Conservation (phyloP, 2,797 vertebrate genomes). For the Podargus strigoides region DNA sequence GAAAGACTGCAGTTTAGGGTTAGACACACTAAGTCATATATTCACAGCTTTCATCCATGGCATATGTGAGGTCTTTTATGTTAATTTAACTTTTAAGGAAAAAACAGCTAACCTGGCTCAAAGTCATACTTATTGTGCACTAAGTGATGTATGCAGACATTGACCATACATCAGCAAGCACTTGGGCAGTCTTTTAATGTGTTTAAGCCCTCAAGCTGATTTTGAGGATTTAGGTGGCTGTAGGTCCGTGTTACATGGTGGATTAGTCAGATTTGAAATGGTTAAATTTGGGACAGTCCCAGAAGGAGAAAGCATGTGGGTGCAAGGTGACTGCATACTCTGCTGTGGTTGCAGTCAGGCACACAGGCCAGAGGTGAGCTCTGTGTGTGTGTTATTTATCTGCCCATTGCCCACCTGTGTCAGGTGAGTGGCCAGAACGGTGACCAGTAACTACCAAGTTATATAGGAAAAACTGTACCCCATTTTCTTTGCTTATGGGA, state of each 20-base stretch:
- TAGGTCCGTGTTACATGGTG: not conserved
- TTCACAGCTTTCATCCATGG: not conserved
- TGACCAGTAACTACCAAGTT: not conserved
- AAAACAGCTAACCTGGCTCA: not conserved
- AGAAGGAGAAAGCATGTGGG: fast-evolving
- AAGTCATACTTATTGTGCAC: not conserved
- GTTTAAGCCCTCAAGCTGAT: not conserved
- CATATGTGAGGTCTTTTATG: not conserved
- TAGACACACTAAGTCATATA: not conserved
- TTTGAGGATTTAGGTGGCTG: not conserved
- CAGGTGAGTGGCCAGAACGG: not conserved
- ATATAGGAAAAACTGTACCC: not conserved
- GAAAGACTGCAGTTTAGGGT: not conserved
- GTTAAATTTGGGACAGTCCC: not conserved
- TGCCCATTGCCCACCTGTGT: not conserved
- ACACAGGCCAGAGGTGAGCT: not conserved
- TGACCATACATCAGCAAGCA: too few species aligned
- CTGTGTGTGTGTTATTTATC: fast-evolving
- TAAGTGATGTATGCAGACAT: not conserved
- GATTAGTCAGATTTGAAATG: not conserved
- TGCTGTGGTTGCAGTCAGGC: fast-evolving
- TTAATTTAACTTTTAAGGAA: not conserved
- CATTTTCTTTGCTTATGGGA: fast-evolving
- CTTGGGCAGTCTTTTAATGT: not conserved
- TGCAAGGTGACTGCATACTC: fast-evolving